Conservation (phyloP, 2,888 invertebrate genomes). For the Nomada ferruginata region DNA sequence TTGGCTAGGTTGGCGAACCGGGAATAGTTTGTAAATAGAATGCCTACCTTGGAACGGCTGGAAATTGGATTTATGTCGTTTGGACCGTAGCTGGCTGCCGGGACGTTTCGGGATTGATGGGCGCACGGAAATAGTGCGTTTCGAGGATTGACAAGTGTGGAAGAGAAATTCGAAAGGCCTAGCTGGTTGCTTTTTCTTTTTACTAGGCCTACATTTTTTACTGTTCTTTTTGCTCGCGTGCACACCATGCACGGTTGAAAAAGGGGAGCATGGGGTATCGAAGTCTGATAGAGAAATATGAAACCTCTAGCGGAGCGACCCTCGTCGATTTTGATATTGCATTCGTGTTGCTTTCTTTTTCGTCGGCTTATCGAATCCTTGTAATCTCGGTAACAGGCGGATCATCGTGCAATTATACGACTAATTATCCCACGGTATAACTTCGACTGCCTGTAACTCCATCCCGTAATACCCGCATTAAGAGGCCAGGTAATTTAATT, state of each 20-base stretch:
- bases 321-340: neutral
- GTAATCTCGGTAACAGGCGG: conserved; percentile 24
- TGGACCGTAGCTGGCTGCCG: conserved; percentile 26
- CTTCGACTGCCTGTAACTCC: conserved; percentile 9
- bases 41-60: conserved; percentile 43
- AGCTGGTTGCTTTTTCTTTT: conserved; percentile 9
- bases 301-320: neutral
- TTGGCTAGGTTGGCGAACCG: conserved; percentile 39
- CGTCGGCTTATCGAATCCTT: neutral
- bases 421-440: conserved; percentile 40
- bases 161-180: conserved; percentile 41
- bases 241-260: neutral
- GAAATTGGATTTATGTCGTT: conserved; percentile 64
- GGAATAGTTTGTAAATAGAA: conserved; percentile 61
- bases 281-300: no score
- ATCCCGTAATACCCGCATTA: conserved; percentile 34
- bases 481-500: conserved; percentile 49
- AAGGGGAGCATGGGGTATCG: neutral
- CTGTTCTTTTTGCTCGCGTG: neutral
- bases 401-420: conserved; percentile 45
- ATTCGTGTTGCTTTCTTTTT: neutral
- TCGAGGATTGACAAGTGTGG: conserved; percentile 55
- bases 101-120: conserved; percentile 52
- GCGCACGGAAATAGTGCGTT: conserved; percentile 52
- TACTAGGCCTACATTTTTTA: neutral